Base-by-base conservation (phyloP, 2,113 vertebrate species). In the Melospiza melodia region DNA sequence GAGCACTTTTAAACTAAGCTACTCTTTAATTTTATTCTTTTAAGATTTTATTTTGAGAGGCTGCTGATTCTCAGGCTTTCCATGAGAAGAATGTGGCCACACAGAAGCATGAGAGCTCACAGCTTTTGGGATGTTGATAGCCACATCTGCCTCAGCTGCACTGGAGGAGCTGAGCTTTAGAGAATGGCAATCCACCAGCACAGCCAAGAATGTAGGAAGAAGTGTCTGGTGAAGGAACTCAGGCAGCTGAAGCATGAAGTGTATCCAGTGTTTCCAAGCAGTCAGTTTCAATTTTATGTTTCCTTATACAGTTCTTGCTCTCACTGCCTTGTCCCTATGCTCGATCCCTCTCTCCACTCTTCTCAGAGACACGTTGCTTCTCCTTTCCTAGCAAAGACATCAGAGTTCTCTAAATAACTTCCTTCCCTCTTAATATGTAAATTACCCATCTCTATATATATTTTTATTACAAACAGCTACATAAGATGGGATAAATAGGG, bases 301-400 rank as follows among this genome's bases (percentile, higher is more conserved):
- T 77, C 49, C 23, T 62, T 57, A 43, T 4, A 37, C 18, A 49
- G 31, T 18, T 57, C 49, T 69, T 33, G 5, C 43, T 63, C 69
- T 76, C 5, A 3, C 41, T 15, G 54, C 43, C 52, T 44, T 31
- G 39, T 68, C 49, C 54, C 44, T 1, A 1, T 5, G 43, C 15
- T 28, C 0, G 0, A 41, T 61, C 22, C 18, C 16, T 72, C 30
- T 52, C 37, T 55, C 48, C 10, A 1, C 30, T 44, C 24, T 58
- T 51, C 23, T 63, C 62, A 83, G 67, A 22, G 6, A 7, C 1
- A 0, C 0, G 3, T 22, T 48, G 46, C 28, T 87, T 69, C 31
- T 65, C 52, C 44, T 61, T 43, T 74, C 86, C 41, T 19, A 52
- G 18, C 22, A 68, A 39, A 88, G 46, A 58, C 24, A 44, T 39